Evolutionary conservation across 1,140 invertebrate species (phyloP), one percentile per base, ranked within the genome.

Genomic region (Ceratoteleas bidentatus): DNA sequence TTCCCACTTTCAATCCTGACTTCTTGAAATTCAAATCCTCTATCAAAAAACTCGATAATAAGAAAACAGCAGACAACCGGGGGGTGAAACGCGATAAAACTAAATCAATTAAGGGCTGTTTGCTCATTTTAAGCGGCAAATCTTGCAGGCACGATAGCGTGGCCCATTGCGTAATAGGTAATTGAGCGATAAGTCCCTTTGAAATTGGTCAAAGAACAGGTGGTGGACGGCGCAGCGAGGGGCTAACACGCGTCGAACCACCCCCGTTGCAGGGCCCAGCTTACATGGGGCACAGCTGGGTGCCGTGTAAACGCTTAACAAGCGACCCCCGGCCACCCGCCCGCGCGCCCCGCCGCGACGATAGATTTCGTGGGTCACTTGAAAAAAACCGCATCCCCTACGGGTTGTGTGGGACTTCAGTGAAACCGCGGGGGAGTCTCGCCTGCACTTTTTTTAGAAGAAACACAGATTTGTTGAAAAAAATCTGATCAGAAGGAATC

Each of bases 201-300:
- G 69, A 79, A 76, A 84, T 73, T 65, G 75, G 72, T 66, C 65
- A 77, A 83, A 80, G 86, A 88, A 88, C 86, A 88, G 88, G 87
- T 88, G 87, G 88, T 64, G 84, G 86, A 85, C 85, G 87, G 60
- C 86, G 47, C 87, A 80, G 85, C 83, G 64, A 81, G 87, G 83
- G 87, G 85, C 72, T 50, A 84, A 85, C 87, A 84, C 87, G 87
- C 86, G 88, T 85, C 87, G 80, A 85, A 77, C 85, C 85, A 83
- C 79, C 84, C 84, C 86, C 86, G 80, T 86, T 75, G 81, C 82
- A 85, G 80, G 75, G 58, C 60, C 60, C 33, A 80, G 74, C 80
- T 74, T 74, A 15, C 14, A 60, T 65, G 84, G 84, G 85, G 75
- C 87, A 87, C 88, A 89, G 88, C 87, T 89, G 87, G 88, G 62